Evolutionary conservation across 2,888 invertebrate species (phyloP), one percentile per base, ranked within the genome.

Genomic region (Acanthosoma haemorrhoidale): DNA sequence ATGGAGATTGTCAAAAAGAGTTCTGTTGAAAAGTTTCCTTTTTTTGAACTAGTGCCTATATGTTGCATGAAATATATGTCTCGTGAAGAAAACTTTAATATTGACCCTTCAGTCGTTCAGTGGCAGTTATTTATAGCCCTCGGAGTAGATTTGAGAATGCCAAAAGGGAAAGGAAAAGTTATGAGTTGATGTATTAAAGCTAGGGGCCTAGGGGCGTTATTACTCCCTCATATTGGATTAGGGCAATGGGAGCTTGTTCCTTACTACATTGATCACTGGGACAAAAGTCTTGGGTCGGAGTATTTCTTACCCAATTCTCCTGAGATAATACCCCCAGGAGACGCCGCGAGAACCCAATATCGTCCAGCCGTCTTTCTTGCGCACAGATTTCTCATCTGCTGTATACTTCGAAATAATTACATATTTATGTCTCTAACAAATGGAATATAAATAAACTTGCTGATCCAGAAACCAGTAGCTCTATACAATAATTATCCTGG

Each of bases 161-260:
- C 36, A 38, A 38, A 16, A n/a, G 21, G 63, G 63, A 63, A 38
- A 63, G 63, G 15, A 11, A 38, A 38, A 63, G 34, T 63, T 63
- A 63, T 63, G 63, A 63, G 63, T 63, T 63, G 63, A 63, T 63
- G 63, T 63, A 63, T 63, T 63, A 63, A 63, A 34, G 36, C 18
- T 25, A 18, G 18, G 25, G 9, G 34, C 34, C 63, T 38, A 63
- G 43, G 36, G 36, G 34, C 36, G 39, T 36, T 63, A 63, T 63
- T 63, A 39, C 63, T 63, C 18, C 36, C 63, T 36, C 39, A 63
- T 63, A 63, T 63, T 63, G 63, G 63, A 63, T 63, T 63, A 63
- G 39, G 32, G 63, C 43, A 43, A 21, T 43, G 43, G 21, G n/a
- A 41, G 41, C 43, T 43, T 21, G 11, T 43, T 21, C 43, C 21